Evolutionary conservation across 2,797 vertebrate genomes (phyloP), one percentile per base, ranked within the genome.

Genomic region (Scolopax bukidnonensis): DNA sequence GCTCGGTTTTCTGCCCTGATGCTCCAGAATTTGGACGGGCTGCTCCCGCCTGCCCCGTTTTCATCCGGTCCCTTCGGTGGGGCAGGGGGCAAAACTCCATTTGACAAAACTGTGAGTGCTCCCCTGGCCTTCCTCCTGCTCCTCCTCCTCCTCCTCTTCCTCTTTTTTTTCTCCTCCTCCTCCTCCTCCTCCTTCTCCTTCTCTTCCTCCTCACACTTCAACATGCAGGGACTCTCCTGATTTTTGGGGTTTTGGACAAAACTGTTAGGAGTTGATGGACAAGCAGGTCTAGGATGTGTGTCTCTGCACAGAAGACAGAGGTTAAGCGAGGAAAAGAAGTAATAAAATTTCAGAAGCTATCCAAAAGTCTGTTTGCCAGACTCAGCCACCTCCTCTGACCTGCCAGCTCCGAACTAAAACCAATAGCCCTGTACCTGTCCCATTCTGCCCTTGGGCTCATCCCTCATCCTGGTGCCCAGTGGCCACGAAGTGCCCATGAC

Each of bases 1-100:
- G 98, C 97, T 93, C 73, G 0, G 30, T 69, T 75, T 10, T 21
- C 90, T n/a, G 9, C 9, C 56, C 90, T 11, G 88, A 92, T 95
- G 91, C 88, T 95, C 96, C 94, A 9, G 16, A 73, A n/a, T 33
- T 82, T 83, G 79, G 82, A 91, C 21, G 51, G 78, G 51, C 86
- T 92, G 76, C 56, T 89, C 80, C 96, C 28, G 94, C 87, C 85
- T 80, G 85, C 94, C 79, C 68, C 3, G 4, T 57, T 84, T 64
- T 93, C 84, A 61, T 83, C 90, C 75, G 23, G 71, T 87, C 36
- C 40, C 93, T 83, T 8, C 32, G 0, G 38, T 82, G 54, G 96
- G 74, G 90, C 93, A 92, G 65, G 21, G 38, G 10, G 94, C 87
- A 94, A 40, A 96, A 57, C 76, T 2, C 4, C 0, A 65, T 48